phyloP scores from a whole-genome alignment of 2,797 vertebrate genomes.

The Gymnothorax javanicus region DNA sequence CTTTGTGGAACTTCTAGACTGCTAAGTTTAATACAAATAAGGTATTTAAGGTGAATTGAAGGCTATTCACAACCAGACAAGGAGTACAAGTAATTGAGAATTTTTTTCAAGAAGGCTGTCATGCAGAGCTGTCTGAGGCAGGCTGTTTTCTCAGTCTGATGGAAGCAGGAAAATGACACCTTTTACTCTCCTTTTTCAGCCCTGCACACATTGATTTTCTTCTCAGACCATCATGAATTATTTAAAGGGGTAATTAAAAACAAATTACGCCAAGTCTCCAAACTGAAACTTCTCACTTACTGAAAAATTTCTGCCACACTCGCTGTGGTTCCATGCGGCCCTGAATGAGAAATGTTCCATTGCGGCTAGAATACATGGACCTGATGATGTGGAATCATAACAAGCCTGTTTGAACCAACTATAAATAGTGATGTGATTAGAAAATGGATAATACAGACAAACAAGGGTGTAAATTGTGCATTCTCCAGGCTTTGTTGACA shows the following conservation, averaged over 20 bases:
- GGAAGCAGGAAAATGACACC: not conserved
- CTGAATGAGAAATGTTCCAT: slow-evolving; percentile 53
- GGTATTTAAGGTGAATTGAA: slow-evolving; percentile 20
- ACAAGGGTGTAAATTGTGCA: slow-evolving; percentile 72
- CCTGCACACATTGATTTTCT: slow-evolving; percentile 30
- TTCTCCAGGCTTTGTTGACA: slow-evolving; percentile 74
- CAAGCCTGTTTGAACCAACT: slow-evolving; percentile 60
- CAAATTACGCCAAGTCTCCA: slow-evolving; percentile 56
- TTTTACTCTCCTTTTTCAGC: slow-evolving; percentile 16
- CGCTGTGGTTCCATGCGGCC: slow-evolving; percentile 46
- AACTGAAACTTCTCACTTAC: slow-evolving; percentile 45
- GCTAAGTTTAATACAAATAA: slow-evolving; percentile 15
- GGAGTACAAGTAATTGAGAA: not conserved
- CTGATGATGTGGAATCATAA: slow-evolving; percentile 59
- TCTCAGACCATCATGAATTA: slow-evolving; percentile 59
- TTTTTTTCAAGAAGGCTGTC: slow-evolving; percentile 5
- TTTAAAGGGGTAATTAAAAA: slow-evolving; percentile 66
- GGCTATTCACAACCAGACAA: not conserved
- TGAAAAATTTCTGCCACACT: slow-evolving; percentile 44
- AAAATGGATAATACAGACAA: slow-evolving; percentile 74
- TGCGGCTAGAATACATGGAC: slow-evolving; percentile 40
- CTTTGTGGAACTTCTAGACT: not conserved
- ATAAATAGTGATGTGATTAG: slow-evolving; percentile 78
- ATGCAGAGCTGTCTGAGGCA: not conserved
- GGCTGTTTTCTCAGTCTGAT: not conserved